phyloP scores from a whole-genome alignment of 2,113 vertebrate species.

The Ciconia stormi region DNA sequence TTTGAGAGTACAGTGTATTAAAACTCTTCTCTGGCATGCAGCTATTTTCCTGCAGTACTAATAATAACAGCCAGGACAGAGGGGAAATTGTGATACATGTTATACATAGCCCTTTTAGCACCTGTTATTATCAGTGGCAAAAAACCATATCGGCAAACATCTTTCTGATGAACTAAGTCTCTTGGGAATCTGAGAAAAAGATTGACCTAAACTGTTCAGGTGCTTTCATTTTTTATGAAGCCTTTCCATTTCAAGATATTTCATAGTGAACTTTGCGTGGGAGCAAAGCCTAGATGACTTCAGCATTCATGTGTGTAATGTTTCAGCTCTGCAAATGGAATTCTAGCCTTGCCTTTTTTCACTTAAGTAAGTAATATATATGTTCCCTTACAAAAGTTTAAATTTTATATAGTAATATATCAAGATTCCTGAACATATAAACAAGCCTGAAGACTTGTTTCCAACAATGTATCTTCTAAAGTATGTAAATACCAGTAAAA shows the following conservation, averaged over 20 bases:
- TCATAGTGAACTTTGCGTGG: neutral
- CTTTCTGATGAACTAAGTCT: neutral
- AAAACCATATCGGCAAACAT: neutral
- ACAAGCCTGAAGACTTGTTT: neutral
- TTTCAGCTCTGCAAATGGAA: neutral
- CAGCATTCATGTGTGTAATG: neutral
- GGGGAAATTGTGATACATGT: neutral
- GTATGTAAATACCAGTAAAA: neutral
- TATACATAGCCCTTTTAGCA: neutral
- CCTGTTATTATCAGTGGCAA: neutral
- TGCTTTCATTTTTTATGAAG: neutral
- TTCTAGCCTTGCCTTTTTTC: neutral
- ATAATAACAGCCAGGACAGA: neutral
- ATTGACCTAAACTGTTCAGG: neutral
- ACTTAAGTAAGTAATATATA: neutral
- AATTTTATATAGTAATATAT: neutral
- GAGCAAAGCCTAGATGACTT: constrained; percentile 18
- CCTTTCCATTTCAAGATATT: neutral
- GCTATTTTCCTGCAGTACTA: neutral
- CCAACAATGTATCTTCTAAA: neutral
- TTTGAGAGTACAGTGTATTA: neutral
- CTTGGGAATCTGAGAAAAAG: neutral
- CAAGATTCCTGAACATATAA: neutral
- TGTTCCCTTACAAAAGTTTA: neutral
- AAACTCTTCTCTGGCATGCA: neutral